Percentiles rank a stretch among this genome's conserved stretches.
These are phyloP conservation scores for Drosophila paulistorum DNA, from an alignment of 1,140 invertebrate species.

Conservation along the genomic window DNA sequence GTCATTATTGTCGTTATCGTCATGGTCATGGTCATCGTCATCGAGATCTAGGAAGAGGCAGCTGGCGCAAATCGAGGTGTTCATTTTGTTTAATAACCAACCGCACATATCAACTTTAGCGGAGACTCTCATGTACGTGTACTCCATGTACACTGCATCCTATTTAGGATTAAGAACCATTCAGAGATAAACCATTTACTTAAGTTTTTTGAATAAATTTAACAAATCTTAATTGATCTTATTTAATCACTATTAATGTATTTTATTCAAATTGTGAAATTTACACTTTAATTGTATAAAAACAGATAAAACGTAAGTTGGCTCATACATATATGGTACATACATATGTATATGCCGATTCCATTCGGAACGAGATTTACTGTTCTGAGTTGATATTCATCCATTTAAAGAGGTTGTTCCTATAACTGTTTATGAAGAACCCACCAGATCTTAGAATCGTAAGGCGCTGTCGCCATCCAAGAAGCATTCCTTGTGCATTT, in stretches of 20 bases:
- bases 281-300: too few species aligned
- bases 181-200: slow-evolving; percentile 53
- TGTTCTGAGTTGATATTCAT: too few species aligned
- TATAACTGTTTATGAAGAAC: too few species aligned
- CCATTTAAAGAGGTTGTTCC: too few species aligned
- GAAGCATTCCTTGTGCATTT: too few species aligned
- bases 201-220: slow-evolving; percentile 40
- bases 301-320: too few species aligned
- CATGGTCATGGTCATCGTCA: not conserved
- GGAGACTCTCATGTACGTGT: slow-evolving; percentile 54
- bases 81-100: slow-evolving; percentile 60
- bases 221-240: not conserved
- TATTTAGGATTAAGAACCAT: slow-evolving; percentile 52
- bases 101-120: slow-evolving; percentile 57
- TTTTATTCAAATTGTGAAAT: too few species aligned
- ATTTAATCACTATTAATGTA: not conserved
- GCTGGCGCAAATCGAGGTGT: slow-evolving; percentile 71
- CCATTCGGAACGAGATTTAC: too few species aligned
- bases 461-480: too few species aligned
- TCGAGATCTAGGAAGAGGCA: slow-evolving; percentile 32
- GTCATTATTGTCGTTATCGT: not conserved
- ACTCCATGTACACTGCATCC: slow-evolving; percentile 62
- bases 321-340: too few species aligned
- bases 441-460: too few species aligned
- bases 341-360: too few species aligned